Evolutionary conservation across 2,113 vertebrate species (phyloP).

Genomic region (Alosa alosa): DNA sequence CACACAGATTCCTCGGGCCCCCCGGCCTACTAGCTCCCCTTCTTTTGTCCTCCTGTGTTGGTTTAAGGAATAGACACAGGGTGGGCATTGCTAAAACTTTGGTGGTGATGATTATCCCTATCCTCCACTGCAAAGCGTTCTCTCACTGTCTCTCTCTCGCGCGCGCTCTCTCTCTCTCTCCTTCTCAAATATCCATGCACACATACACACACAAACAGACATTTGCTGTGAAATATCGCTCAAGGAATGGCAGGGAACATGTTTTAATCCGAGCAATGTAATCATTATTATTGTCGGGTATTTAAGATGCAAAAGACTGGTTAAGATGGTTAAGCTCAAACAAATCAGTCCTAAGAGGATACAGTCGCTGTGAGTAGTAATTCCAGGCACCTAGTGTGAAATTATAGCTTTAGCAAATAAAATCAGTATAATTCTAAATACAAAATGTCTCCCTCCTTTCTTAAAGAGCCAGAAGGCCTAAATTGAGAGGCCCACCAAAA

Average conservation of each 20-base stretch:
- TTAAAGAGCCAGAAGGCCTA: background rate
- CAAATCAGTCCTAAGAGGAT: background rate
- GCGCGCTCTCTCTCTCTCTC: background rate
- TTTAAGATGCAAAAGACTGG: constrained; percentile 14
- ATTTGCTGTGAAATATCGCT: background rate
- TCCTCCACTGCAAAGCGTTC: constrained; percentile 29
- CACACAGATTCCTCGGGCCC: constrained; percentile 54
- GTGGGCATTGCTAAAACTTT: constrained; percentile 49
- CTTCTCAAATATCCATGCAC: background rate
- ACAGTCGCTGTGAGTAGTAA: background rate
- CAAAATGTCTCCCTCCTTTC: background rate
- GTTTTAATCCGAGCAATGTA: constrained; percentile 3
- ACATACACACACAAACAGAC: constrained; percentile 1
- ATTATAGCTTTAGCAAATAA: constrained; percentile 2
- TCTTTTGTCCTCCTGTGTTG: constrained; percentile 53
- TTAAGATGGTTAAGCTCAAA: constrained; percentile 4
- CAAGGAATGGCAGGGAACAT: constrained; percentile 6
- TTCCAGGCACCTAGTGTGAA: background rate
- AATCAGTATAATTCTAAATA: background rate
- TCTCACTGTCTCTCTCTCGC: background rate
- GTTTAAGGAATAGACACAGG: constrained; percentile 59
- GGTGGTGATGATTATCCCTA: constrained; percentile 40
- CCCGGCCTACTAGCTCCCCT: constrained; percentile 34
- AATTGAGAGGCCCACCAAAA: background rate
- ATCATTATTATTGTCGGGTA: constrained; percentile 1